Evolutionary conservation across 2,888 invertebrate species (phyloP).

Genomic region (Tethea ocularis): DNA sequence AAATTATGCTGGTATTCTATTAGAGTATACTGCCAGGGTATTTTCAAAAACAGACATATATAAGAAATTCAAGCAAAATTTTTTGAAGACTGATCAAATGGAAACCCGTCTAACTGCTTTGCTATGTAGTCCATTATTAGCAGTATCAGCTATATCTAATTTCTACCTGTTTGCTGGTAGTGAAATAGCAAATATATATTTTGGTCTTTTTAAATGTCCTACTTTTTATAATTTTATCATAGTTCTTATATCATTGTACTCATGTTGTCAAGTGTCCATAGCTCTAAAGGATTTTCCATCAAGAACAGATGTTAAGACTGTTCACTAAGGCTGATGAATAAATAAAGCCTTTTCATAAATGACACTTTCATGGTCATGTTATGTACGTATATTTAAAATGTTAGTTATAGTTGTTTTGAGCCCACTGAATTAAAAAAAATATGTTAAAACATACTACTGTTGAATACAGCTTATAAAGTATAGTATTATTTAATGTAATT

Average conservation of each 20-base stretch:
- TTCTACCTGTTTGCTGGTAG: slow-evolving; percentile 93
- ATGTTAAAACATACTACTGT: background rate
- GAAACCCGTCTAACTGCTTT: slow-evolving; percentile 87
- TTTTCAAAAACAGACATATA: slow-evolving; percentile 75
- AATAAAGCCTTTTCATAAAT: background rate
- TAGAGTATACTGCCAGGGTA: slow-evolving; percentile 86
- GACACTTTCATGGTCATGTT: background rate
- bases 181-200: slow-evolving; percentile 89
- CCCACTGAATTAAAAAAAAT: slow-evolving; percentile 3
- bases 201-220: slow-evolving; percentile 80
- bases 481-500: no score
- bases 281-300: slow-evolving; percentile 66
- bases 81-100: slow-evolving; percentile 67
- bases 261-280: slow-evolving; percentile 77
- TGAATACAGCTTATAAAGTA: no score
- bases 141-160: slow-evolving; percentile 92
- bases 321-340: slow-evolving; percentile 25
- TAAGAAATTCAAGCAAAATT: slow-evolving; percentile 61
- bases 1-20: slow-evolving; percentile 91
- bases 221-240: slow-evolving; percentile 58
- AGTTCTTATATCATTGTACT: slow-evolving; percentile 63
- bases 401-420: background rate
- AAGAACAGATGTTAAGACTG: slow-evolving; percentile 50
- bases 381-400: background rate
- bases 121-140: slow-evolving; percentile 88